These are phyloP conservation scores for Lasioglossum baleicum DNA, from an alignment of 1,140 invertebrate species.

Conservation along the genomic window DNA sequence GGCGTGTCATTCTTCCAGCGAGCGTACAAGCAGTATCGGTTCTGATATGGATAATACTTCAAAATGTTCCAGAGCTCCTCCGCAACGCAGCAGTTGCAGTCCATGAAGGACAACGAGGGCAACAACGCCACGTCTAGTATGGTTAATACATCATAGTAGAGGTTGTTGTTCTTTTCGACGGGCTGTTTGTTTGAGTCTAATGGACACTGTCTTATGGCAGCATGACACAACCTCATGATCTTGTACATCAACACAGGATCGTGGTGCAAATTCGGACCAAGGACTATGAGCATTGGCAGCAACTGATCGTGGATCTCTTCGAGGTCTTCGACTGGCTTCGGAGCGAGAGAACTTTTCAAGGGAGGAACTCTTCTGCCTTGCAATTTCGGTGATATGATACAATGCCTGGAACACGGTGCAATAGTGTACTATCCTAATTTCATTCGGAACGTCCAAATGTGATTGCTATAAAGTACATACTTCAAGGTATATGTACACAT, in stretches of 20 bases:
- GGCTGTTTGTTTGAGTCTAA: constrained; percentile 74
- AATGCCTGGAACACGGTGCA: constrained; percentile 81
- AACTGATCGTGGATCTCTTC: constrained; percentile 88
- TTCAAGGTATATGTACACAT: too few relatives aligned
- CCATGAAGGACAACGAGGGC: constrained; percentile 94
- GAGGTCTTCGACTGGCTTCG: constrained; percentile 83
- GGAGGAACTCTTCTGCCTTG: constrained; percentile 82
- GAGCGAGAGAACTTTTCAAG: constrained; percentile 82
- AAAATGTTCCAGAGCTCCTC: constrained; percentile 97
- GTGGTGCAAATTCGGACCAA: constrained; percentile 93
- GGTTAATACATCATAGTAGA: constrained; percentile 90
- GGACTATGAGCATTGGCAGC: constrained; percentile 91
- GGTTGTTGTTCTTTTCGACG: constrained; percentile 73
- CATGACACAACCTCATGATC: constrained; percentile 84
- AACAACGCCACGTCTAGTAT: constrained; percentile 93
- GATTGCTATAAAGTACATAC: too few relatives aligned
- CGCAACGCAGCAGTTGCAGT: constrained; percentile 96
- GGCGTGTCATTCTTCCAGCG: constrained; percentile 97
- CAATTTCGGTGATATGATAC: constrained; percentile 86
- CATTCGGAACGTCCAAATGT: not conserved
- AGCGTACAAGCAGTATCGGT: constrained; percentile 93
- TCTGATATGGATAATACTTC: constrained; percentile 95
- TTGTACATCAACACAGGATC: constrained; percentile 95
- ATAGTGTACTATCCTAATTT: not conserved
- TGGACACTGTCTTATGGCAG: constrained; percentile 77